Percentiles rank a stretch among this genome's conserved stretches.
These are phyloP conservation scores for Sigmodon hispidus DNA, from an alignment of 2,113 vertebrate genomes.

Conservation along the genomic window DNA sequence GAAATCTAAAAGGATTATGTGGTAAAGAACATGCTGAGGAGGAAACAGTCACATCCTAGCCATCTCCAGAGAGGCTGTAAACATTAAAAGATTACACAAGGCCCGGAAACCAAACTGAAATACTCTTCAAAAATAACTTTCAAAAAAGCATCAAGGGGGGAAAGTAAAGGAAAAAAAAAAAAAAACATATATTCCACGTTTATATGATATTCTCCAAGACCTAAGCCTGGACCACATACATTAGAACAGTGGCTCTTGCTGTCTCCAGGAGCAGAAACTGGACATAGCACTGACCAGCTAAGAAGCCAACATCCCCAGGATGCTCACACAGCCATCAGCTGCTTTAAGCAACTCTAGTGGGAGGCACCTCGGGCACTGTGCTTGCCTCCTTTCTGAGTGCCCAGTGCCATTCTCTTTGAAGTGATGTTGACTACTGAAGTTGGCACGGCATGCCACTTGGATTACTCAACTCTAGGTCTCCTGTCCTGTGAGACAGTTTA, in stretches of 20 bases:
- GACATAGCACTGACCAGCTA: background rate
- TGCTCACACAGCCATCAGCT: background rate
- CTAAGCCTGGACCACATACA: constrained; percentile 33
- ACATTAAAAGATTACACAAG: constrained; percentile 25
- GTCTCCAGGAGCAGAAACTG: background rate
- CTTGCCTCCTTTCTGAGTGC: background rate
- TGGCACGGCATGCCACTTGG: background rate
- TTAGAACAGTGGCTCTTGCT: background rate
- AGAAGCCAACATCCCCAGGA: background rate
- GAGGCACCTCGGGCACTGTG: background rate
- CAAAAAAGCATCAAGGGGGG: background rate
- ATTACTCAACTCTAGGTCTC: constrained; percentile 52
- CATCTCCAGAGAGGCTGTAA: background rate
- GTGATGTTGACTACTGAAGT: background rate
- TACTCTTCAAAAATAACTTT: constrained; percentile 7
- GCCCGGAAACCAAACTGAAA: background rate
- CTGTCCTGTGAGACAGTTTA: constrained; percentile 52
- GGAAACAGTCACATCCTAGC: constrained; percentile 15
- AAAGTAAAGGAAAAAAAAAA: background rate
- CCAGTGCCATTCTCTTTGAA: constrained; percentile 13
- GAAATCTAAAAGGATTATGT: constrained; percentile 25
- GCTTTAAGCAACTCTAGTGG: background rate
- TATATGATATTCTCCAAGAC: constrained; percentile 63
- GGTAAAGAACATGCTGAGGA: background rate
- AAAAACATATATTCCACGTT: constrained; percentile 52